These are phyloP conservation scores for Holothuria glaberrima DNA, from an alignment of 35 echinoderm and acorn worm species.

Conservation along the genomic window DNA sequence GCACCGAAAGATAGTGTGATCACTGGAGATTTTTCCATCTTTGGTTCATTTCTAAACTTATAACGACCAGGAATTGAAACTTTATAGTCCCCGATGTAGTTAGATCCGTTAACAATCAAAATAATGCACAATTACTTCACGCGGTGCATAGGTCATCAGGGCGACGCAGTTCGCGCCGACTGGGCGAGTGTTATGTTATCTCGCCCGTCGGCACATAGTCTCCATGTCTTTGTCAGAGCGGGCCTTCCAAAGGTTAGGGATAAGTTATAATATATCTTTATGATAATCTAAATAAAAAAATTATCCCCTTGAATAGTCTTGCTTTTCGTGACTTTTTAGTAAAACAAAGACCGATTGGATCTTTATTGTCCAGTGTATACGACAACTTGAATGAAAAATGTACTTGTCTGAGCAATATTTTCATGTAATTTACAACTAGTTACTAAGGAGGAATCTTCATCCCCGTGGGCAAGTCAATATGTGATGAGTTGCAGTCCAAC, in stretches of 20 bases:
- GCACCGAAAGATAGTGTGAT: not conserved
- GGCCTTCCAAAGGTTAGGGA: not conserved
- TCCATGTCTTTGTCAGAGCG: constrained; percentile 23
- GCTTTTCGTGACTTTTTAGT: too few relatives aligned
- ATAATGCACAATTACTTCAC: constrained; percentile 42
- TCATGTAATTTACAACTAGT: too few relatives aligned
- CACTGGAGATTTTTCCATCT: not conserved
- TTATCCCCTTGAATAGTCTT: too few relatives aligned
- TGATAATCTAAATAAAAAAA: too few relatives aligned
- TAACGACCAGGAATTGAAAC: constrained; percentile 18
- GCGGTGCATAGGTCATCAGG: constrained; percentile 27
- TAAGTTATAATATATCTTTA: too few relatives aligned
- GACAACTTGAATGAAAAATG: too few relatives aligned
- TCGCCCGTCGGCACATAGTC: constrained; percentile 22
- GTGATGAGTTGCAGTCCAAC: too few relatives aligned
- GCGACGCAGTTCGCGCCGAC: constrained; percentile 1
- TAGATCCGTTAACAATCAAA: constrained; percentile 40
- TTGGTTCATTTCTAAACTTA: constrained; percentile 46
- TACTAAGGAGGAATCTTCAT: too few relatives aligned
- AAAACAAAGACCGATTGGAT: too few relatives aligned
- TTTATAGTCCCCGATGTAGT: constrained; percentile 36
- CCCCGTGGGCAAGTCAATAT: too few relatives aligned
- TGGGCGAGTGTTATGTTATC: constrained; percentile 28
- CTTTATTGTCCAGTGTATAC: too few relatives aligned
- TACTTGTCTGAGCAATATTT: too few relatives aligned